A percentile compares a stretch with the other conserved stretches of the same genome.
phyloP scores from a whole-genome alignment of 2,888 invertebrate species.

The Brenthis hecate region DNA sequence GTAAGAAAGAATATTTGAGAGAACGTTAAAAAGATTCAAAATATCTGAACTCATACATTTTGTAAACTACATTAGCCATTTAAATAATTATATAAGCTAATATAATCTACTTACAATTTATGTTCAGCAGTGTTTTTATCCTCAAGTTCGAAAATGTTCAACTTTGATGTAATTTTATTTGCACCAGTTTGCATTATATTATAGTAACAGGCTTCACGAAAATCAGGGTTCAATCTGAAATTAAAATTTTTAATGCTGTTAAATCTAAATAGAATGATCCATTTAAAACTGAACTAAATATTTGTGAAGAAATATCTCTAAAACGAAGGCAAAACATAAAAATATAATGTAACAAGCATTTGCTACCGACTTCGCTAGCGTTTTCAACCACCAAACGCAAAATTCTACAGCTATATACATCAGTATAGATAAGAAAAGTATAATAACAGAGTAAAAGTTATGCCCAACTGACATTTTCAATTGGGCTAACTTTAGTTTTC shows the following conservation, averaged over 20 bases:
- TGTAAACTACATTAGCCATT: neutral
- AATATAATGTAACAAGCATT: no score
- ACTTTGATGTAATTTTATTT: slow-evolving; percentile 44
- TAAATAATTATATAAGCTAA: neutral
- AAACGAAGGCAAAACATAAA: neutral
- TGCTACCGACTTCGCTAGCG: no score
- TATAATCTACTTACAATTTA: slow-evolving; percentile 54
- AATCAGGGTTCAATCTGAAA: slow-evolving; percentile 66
- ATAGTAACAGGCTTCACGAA: slow-evolving; percentile 61
- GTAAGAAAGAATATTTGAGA: no score
- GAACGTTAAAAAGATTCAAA: neutral
- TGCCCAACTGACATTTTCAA: no score
- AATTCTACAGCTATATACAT: no score
- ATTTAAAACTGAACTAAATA: neutral
- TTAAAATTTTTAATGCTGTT: neutral
- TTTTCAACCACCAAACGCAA: no score
- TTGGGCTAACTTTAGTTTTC: no score
- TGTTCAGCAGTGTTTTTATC: slow-evolving; percentile 59
- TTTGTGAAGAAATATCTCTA: neutral
- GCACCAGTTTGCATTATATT: slow-evolving; percentile 49
- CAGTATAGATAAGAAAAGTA: no score
- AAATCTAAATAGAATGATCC: neutral
- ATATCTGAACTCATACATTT: neutral
- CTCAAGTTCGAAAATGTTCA: slow-evolving; percentile 62
- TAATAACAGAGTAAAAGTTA: no score